Evolutionary conservation across 2,797 vertebrate species (phyloP), one percentile per base, ranked within the genome.

Genomic region (Rhincodon typus): DNA sequence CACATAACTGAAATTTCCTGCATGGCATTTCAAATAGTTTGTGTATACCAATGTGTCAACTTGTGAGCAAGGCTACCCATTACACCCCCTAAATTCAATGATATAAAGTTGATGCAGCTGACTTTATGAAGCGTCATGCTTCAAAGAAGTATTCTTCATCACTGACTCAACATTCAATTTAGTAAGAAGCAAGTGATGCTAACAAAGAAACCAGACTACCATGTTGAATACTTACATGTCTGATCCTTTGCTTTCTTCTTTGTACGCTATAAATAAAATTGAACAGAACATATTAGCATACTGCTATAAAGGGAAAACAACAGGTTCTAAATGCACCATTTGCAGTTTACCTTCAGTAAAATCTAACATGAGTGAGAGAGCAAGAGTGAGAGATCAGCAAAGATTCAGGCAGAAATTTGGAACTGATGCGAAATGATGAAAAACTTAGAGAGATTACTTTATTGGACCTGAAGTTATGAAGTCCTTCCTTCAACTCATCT

Each of bases 201-300:
- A 30, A 69, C 66, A 72, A 7, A 53, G 27, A 94, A 53, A 17
- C 62, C n/a, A 67, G 3, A 94, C 3, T 0, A n/a, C 21, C 25
- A 70, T 4, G 46, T 70, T 46, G 21, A 74, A 53, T 74, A 94
- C 94, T 94, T 94, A 74, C 94, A 74, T 30, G 4, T 46, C 30
- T 74, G 46, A 94, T 53, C 42, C 91, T 69, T 94, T 70, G 46
- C 30, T 94, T 72, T 94, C 69, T 50, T 74, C 93, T 72, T 27
- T 70, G 70, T 38, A 34, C 74, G 25, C 94, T 94, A 69, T 7
- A 94, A 94, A 94, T 34, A 70, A 50, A 19, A 70, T 25, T 57
- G 53, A n/a, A 27, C 21, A 91, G 27, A 94, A 72, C 34, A 90
- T 0, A 74, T 94, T 94, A 94, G 42, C 53, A 70, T 74, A 70